Percentiles rank a stretch among this genome's conserved stretches.
Evolutionary conservation across 2,888 invertebrate genomes (phyloP).

Genomic region (Ceratothoa steindachneri): DNA sequence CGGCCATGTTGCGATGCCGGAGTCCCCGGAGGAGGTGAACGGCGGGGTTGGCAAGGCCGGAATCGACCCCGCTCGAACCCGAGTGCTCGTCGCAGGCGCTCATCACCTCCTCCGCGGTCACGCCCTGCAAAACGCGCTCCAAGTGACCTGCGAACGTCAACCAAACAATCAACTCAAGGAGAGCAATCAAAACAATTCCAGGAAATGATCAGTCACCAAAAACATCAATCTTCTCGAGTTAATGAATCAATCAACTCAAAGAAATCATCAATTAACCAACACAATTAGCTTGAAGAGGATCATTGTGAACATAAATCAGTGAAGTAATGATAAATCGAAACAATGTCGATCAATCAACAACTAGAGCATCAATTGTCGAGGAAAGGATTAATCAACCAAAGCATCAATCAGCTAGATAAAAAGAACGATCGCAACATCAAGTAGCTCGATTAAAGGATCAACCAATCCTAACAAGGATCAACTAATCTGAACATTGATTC

Average conservation of each 20-base stretch:
- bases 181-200: not conserved
- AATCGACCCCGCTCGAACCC: constrained; percentile 53
- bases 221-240: not conserved
- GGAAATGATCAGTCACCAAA: not conserved
- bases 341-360: too few species aligned
- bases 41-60: constrained; percentile 83
- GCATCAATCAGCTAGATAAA: too few species aligned
- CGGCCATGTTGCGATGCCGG: constrained; percentile 86
- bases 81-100: constrained; percentile 83
- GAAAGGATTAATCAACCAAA: too few species aligned
- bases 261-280: not conserved
- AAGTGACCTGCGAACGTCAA: too few species aligned
- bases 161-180: not conserved
- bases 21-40: constrained; percentile 92
- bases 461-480: too few species aligned
- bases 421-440: too few species aligned
- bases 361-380: too few species aligned
- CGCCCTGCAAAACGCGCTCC: constrained; percentile 90
- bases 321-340: too few species aligned
- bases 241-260: not conserved
- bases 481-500: too few species aligned
- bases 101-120: constrained; percentile 92
- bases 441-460: too few species aligned
- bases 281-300: too few species aligned
- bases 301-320: too few species aligned